These are phyloP conservation scores for Serripes groenlandicus DNA, from an alignment of 2,888 invertebrate genomes.

Conservation along the genomic window DNA sequence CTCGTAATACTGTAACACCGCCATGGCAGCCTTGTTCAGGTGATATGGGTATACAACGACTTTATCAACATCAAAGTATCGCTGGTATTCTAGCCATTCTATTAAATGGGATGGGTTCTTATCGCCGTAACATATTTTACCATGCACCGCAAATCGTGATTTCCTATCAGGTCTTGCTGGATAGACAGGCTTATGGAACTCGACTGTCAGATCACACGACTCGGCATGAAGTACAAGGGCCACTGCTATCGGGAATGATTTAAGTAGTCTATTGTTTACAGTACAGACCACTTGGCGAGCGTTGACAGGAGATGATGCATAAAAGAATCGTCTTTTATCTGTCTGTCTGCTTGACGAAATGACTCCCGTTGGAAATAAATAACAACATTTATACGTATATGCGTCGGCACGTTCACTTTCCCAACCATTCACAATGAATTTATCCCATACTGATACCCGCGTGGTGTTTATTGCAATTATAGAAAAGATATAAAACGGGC, in stretches of 20 bases:
- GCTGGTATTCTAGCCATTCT: slow-evolving; percentile 5
- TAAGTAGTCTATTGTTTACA: neutral
- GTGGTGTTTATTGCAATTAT: neutral
- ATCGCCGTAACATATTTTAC: neutral
- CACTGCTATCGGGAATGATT: neutral
- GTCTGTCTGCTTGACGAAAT: neutral
- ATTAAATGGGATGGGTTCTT: neutral
- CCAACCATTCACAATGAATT: neutral
- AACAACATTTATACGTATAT: neutral
- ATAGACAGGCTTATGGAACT: neutral
- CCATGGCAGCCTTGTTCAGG: neutral
- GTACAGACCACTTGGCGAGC: neutral
- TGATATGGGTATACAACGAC: neutral
- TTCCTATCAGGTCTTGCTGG: neutral
- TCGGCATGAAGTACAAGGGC: neutral
- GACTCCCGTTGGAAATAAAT: neutral
- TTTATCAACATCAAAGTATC: neutral
- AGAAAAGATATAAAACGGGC: neutral
- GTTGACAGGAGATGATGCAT: neutral
- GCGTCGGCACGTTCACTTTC: neutral
- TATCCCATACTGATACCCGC: neutral
- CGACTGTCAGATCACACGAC: neutral
- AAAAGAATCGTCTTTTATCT: neutral
- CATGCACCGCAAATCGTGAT: neutral
- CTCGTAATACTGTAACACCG: neutral